Evolutionary conservation across 2,797 vertebrate genomes (phyloP), one percentile per base, ranked within the genome.

Genomic region (Pteropus rufus): DNA sequence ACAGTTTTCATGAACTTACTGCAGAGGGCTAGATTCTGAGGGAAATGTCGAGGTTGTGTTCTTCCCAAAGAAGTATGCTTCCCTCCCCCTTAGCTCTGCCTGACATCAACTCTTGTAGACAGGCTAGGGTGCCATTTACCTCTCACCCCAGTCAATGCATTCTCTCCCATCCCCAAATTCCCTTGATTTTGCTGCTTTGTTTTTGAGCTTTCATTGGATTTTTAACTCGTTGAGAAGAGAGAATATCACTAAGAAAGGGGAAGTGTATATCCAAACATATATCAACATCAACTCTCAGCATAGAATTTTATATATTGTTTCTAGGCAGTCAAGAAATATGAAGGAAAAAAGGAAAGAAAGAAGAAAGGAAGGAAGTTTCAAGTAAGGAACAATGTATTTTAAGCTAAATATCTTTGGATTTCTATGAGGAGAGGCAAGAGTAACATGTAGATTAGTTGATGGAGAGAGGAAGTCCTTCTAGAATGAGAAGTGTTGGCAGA

Each of bases 361-460:
- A 82, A n/a, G 36, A 16, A 85, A 82, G 44, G 72, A 69, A 82
- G 80, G n/a, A 84, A 29, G 24, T 11, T 73, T 81, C 39, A 77
- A 16, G 7, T n/a, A 91, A 93, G 41, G 19, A 93, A 72, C 64
- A 83, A 52, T 79, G 14, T 60, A 58, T 85, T 96, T 95, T 79
- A 90, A 90, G 14, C 26, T 92, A 92, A 91, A 34, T 84, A 16
- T 86, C 65, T 91, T 94, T 34, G n/a, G 15, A 86, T 91, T 69
- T n/a, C 64, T 72, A 1, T 79, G 31, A 11, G 9, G 16, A 36
- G 19, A 85, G 14, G 56, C 23, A 81, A 69, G 39, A 56, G 34
- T 86, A 65, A 90, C 24, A 86, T 85, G 89, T 86, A 46, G 39
- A 12, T 54, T 70, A 34, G 64, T 82, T 92, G 44, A 72, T 44